Percentiles rank a stretch among this genome's conserved stretches.
Evolutionary conservation across 2,113 vertebrate species (phyloP).

Genomic region (Panthera tigris): DNA sequence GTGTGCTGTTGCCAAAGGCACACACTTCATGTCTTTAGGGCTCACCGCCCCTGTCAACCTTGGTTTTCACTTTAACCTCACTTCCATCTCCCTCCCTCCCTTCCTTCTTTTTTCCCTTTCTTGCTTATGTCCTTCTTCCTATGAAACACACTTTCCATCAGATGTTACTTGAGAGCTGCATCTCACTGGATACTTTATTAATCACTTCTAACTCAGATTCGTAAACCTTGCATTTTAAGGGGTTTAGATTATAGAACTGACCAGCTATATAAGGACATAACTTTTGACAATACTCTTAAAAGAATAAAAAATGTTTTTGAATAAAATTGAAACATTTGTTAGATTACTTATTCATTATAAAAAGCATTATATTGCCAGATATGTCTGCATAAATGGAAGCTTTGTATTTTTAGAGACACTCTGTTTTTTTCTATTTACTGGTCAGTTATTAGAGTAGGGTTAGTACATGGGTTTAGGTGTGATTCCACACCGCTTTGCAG

Average conservation of each 20-base stretch:
- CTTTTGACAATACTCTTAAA: slow-evolving; percentile 33
- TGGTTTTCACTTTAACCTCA: neutral
- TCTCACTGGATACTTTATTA: neutral
- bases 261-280: neutral
- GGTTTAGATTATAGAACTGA: neutral
- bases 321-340: neutral
- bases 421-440: neutral
- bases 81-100: neutral
- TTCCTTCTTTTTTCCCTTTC: too few relatives aligned
- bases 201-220: neutral
- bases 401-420: neutral
- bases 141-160: neutral
- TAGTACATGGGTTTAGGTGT: neutral
- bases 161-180: neutral
- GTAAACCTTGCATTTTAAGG: neutral
- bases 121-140: neutral
- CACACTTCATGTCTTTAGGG: neutral
- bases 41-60: neutral
- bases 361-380: neutral
- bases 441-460: neutral
- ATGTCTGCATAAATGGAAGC: neutral
- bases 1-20: neutral
- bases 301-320: neutral
- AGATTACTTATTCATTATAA: neutral
- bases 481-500: neutral